These are phyloP conservation scores for Conopomorpha cramerella DNA, from an alignment of 1,140 invertebrate genomes.

Conservation along the genomic window DNA sequence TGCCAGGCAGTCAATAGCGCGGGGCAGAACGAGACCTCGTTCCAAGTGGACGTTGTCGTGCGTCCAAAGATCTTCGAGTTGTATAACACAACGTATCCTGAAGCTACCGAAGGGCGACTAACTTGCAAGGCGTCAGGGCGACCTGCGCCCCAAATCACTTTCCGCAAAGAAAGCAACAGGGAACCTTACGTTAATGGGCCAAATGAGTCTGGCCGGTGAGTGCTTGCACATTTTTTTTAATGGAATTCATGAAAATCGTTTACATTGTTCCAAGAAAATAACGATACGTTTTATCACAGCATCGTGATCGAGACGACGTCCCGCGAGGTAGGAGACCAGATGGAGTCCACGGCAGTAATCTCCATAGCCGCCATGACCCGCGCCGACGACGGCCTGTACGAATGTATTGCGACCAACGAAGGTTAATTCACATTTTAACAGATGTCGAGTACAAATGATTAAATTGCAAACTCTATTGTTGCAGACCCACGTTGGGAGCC, in stretches of 20 bases:
- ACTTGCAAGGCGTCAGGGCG: constrained; percentile 77
- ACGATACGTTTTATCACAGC: constrained; percentile 28
- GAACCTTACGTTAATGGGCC: constrained; percentile 64
- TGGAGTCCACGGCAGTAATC: constrained; percentile 67
- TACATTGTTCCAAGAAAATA: constrained; percentile 4
- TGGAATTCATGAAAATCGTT: too few relatives aligned
- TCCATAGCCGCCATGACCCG: constrained; percentile 66
- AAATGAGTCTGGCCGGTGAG: constrained; percentile 66
- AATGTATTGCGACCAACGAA: constrained; percentile 81
- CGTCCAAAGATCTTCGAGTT: constrained; percentile 81
- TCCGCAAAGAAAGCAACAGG: constrained; percentile 66
- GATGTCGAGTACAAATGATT: too few relatives aligned
- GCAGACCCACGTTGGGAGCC: too few relatives aligned
- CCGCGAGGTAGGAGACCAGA: constrained; percentile 59
- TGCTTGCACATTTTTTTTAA: too few relatives aligned
- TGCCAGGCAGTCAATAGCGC: constrained; percentile 84
- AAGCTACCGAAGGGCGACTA: constrained; percentile 67
- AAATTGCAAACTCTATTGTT: too few relatives aligned
- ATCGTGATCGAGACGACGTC: constrained; percentile 60
- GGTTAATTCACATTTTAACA: too few relatives aligned
- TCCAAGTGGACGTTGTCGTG: constrained; percentile 71
- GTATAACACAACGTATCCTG: constrained; percentile 71
- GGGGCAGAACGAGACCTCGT: constrained; percentile 67
- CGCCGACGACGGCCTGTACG: constrained; percentile 86
- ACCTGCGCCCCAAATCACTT: constrained; percentile 76